Conservation (phyloP, 1,140 invertebrate species). For the Trichonephila inaurata region DNA sequence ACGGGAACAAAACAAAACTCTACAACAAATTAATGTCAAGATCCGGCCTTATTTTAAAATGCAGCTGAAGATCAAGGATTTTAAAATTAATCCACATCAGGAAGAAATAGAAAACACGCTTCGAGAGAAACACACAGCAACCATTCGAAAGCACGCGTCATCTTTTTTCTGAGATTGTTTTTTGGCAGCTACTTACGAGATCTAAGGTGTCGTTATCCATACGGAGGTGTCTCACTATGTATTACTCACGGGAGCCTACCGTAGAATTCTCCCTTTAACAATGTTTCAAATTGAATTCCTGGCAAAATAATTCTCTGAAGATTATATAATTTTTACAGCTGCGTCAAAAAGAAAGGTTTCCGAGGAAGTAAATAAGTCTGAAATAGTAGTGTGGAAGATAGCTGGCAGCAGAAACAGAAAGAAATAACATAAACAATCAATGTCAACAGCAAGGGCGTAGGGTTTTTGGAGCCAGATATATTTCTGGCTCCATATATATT, state of each 20-base stretch:
- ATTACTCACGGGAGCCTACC: background rate
- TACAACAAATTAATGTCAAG: too few relatives aligned
- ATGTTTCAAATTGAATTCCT: background rate
- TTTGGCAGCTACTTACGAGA: background rate
- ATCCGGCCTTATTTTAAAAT: too few relatives aligned
- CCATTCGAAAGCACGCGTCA: background rate
- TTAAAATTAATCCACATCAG: too few relatives aligned
- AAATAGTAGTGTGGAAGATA: background rate
- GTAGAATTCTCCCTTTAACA: background rate
- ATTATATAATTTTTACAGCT: slow-evolving; percentile 17
- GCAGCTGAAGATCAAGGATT: too few relatives aligned
- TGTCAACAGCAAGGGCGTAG: background rate
- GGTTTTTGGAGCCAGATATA: background rate
- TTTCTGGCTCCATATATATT: too few relatives aligned
- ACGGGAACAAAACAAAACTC: too few relatives aligned
- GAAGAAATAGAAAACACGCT: too few relatives aligned
- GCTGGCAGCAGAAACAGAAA: background rate
- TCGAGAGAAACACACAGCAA: background rate
- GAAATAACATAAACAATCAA: background rate
- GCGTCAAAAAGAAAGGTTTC: background rate
- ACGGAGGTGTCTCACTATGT: background rate
- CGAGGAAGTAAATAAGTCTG: background rate
- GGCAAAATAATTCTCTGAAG: background rate
- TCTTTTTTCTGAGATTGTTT: background rate
- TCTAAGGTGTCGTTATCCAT: background rate